Evolutionary conservation across 2,888 invertebrate genomes (phyloP), one percentile per base, ranked within the genome.

Genomic region (Chironomus riparius): DNA sequence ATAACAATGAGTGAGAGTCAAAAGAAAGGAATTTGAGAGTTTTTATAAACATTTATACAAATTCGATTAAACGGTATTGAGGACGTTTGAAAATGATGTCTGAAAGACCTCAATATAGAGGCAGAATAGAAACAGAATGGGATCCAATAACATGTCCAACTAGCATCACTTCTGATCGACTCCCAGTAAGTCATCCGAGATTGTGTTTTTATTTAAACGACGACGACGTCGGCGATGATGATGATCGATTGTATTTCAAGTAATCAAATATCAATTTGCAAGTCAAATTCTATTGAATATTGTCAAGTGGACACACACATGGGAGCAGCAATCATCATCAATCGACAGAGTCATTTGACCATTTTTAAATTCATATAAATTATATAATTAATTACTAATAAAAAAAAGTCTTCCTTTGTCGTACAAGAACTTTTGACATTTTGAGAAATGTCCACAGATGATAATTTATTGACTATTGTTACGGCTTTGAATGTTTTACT

Each of bases 191-290:
- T 38, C 38, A 38, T 38, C 10, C 10, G 61, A 18, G 61, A 18
- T 2, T 21, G 3, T 28, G 61, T 61, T 7, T 61, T 61, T 21
- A 61, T 61, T 38, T 21, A 61, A 21, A 18, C 12, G 61, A 61
- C 61, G 6, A 61, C 15, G 12, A 61, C 61, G 61, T 10, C 38
- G 38, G 38, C 38, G 61, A 61, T 61, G 15, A 6, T 38, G 21
- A 70, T 70, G 70, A 70, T 70, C 56, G 70, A 70, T 70, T n/a
- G 56, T 18, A 56, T 56, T 56, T n/a, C 56, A 22, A n/a, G 70
- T 70, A 15, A 13, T 47, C 18, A 48, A 70, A 48, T 47, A 47
- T 21, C 48, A 22, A 70, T 70, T 70, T 70, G 70, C 70, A 70
- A 56, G n/a, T 56, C 28, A 70, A 70, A 70, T 70, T 47, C 38